Base-by-base conservation (phyloP, 2,888 invertebrate species). In the Lymantria dispar region DNA sequence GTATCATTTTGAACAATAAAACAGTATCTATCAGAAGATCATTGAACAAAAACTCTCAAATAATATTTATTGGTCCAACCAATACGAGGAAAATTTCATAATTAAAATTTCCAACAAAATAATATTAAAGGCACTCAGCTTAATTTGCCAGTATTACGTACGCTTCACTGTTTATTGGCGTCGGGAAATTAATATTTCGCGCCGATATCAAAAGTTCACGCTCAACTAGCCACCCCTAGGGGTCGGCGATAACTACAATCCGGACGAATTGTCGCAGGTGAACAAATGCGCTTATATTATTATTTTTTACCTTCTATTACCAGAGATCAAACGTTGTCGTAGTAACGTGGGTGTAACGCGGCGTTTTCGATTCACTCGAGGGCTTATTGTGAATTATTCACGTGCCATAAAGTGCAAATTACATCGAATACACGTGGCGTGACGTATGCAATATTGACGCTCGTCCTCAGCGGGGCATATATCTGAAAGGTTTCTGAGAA, bases 131-230 rank as follows among this genome's bases (percentile, higher is more conserved):
- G 87, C 83, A 83, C 86, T 88, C 83, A 74, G 82, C 80, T 83
- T 87, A 87, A 89, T 89, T 88, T 87, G 85, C 84, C 83, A 78
- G 84, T 79, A 86, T 87, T 88, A 86, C 84, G 82, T 79, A 74
- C 86, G 86, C 84, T 78, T 73, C 76, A 74, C 54, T 81, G 83
- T 85, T 87, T 83, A 88, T 87, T 86, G 87, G 83, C 82, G 82
- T 74, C 81, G 84, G 83, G 85, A 89, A 87, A 91, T 89, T 91
- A 91, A 91, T 90, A 90, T 89, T 88, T 89, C 83, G 83, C 87
- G 77, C 83, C 85, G 83, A 88, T 89, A 91, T 88, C 83, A 89
- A 88, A 85, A 83, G 88, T 87, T 89, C 80, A 87, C 89, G 89
- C 90, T 89, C 88, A 87, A 88, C 90, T 89, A 87, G 78, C 78